Evolutionary conservation across 2,888 invertebrate genomes (phyloP).

Genomic region (Frankliniella fusca): DNA sequence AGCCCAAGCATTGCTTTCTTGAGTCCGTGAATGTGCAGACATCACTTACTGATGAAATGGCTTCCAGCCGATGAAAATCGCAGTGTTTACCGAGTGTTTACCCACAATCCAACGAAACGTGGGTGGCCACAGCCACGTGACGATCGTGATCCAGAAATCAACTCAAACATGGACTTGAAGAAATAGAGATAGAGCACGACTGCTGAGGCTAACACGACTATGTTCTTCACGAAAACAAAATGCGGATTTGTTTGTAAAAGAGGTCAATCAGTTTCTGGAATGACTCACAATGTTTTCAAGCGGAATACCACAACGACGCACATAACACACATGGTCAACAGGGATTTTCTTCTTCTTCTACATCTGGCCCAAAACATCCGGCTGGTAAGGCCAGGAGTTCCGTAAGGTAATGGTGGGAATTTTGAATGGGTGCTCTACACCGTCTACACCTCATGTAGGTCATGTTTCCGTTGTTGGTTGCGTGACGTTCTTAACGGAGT

Average conservation of each 20-base stretch:
- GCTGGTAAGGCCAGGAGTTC: neutral
- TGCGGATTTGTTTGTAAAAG: neutral
- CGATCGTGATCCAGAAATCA: constrained; percentile 39
- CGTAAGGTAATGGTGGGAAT: neutral
- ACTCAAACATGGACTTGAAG: constrained; percentile 35
- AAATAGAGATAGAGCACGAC: neutral
- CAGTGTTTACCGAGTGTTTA: constrained; percentile 43
- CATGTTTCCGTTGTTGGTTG: no score
- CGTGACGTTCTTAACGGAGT: neutral
- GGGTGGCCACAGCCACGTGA: constrained; percentile 45
- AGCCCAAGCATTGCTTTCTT: constrained; percentile 88
- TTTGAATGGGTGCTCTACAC: neutral
- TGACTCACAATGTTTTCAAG: constrained; percentile 20
- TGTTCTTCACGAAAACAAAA: neutral
- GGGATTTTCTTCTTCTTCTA: neutral
- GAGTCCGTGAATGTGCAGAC: constrained; percentile 69
- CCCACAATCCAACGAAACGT: constrained; percentile 48
- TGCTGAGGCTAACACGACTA: neutral
- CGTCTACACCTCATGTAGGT: no score
- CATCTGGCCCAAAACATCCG: neutral
- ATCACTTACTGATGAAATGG: constrained; percentile 44
- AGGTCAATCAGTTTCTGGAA: neutral
- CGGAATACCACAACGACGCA: constrained; percentile 13
- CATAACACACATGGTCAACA: constrained; percentile 21
- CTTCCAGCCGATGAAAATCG: constrained; percentile 25